Base-by-base conservation (phyloP, 2,888 invertebrate genomes). In the Plebejus argus region DNA sequence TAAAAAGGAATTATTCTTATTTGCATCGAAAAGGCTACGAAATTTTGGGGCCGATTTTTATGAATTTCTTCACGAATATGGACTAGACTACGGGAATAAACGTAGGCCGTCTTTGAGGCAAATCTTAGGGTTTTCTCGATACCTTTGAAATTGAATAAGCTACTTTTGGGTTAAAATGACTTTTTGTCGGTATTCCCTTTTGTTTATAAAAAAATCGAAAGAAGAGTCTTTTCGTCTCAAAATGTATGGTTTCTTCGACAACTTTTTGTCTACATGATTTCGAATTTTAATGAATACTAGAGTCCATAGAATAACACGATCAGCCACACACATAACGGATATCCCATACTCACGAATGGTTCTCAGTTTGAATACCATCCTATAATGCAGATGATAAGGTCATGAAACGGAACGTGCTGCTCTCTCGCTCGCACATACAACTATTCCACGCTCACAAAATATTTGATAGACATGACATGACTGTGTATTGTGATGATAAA, bases 391-490 rank as follows among this genome's bases (percentile, higher is more conserved):
- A 66, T 66, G 66, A 66, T 66, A 66, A 66, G 66, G 66, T 66
- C 66, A 66, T 28, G 66, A 66, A 66, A 66, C 66, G 66, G 66
- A 66, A 66, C 66, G 15, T 66, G 66, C 15, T 15, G 6, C 18
- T 10, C 5, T 66, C 66, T 66, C 66, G 66, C 66, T 66, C 28
- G 66, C 66, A 66, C 28, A 66, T 66, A 6, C 2, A 28, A 66
- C 18, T 66, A 66, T 66, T 66, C 28, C 28, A 66, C 66, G 66
- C 12, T 45, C 72, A 70, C 70, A 20, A 72, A 23, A n/a, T n/a
- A n/a, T 39, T 39, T 72, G 72, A 72, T 72, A 72, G 45, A 72
- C 45, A 72, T 72, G 72, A 72, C 72, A 72, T 72, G 72, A n/a
- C n/a, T n/a, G n/a, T 72, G 72, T 72, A 45, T 45, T 39, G 39